These are phyloP conservation scores for Falco novaeseelandiae DNA, from an alignment of 2,797 vertebrate species.

Conservation along the genomic window DNA sequence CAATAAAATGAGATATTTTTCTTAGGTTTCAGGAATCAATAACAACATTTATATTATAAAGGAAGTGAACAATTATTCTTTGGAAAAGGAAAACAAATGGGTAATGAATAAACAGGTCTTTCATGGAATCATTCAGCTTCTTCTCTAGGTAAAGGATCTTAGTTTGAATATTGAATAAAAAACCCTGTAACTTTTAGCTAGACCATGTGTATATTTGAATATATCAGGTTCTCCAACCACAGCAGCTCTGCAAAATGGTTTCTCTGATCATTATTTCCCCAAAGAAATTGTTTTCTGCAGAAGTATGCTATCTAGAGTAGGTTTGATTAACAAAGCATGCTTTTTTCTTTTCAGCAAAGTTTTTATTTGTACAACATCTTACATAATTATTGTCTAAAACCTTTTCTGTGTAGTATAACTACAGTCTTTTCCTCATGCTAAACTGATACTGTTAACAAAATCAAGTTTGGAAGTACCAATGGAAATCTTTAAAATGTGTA, in stretches of 20 bases:
- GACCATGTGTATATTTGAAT: background rate
- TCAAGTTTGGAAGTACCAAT: background rate
- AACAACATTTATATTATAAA: background rate
- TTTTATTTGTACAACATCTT: background rate
- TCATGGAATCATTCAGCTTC: background rate
- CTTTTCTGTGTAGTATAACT: background rate
- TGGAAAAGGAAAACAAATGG: background rate
- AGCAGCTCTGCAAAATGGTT: background rate
- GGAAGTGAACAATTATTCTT: background rate
- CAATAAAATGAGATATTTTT: slow-evolving; percentile 76
- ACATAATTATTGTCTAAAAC: background rate
- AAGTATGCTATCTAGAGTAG: background rate
- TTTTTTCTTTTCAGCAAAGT: background rate
- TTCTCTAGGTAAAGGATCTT: background rate
- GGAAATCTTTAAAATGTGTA: background rate
- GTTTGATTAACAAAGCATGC: background rate
- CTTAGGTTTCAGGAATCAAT: slow-evolving; percentile 60
- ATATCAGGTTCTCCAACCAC: background rate
- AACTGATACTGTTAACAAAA: background rate
- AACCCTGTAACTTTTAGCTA: background rate
- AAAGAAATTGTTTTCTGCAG: background rate
- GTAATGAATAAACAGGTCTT: background rate
- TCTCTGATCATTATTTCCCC: background rate
- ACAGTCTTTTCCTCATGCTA: background rate
- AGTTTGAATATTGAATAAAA: background rate